These are phyloP conservation scores for Drosophila affinis DNA, from an alignment of 2,888 invertebrate genomes.

Conservation along the genomic window DNA sequence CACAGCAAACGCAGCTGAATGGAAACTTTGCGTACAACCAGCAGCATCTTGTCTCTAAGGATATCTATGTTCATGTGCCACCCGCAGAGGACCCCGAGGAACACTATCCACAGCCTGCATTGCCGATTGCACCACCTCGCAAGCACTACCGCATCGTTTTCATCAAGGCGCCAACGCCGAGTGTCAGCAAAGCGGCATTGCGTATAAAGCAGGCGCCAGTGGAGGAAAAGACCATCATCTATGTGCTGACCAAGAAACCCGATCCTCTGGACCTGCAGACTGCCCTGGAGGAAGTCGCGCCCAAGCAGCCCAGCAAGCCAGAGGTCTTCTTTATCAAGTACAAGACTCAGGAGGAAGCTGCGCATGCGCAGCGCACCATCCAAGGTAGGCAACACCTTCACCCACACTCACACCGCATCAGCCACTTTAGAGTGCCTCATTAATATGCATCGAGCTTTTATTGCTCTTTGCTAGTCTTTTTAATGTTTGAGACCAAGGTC, in stretches of 20 bases:
- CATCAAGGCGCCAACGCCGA: conserved; percentile 82
- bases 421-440: conserved; percentile 16
- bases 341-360: conserved; percentile 83
- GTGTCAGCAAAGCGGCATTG: conserved; percentile 61
- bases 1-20: conserved; percentile 12
- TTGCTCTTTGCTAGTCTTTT: conserved; percentile 24
- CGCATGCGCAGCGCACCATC: conserved; percentile 82
- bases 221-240: conserved; percentile 84
- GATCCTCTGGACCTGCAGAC: conserved; percentile 81
- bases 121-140: conserved; percentile 75
- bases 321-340: conserved; percentile 84
- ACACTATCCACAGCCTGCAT: conserved; percentile 54
- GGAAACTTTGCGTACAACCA: conserved; percentile 41
- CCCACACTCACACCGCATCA: background rate
- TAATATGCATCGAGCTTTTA: conserved; percentile 30
- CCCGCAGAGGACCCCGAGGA: conserved; percentile 81
- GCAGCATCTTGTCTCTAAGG: conserved; percentile 77
- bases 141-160: conserved; percentile 83
- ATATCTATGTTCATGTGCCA: conserved; percentile 83
- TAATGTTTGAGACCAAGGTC: conserved; percentile 41
- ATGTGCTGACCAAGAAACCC: conserved; percentile 82
- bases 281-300: conserved; percentile 76
- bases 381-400: conserved; percentile 76
- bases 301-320: conserved; percentile 82
- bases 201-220: conserved; percentile 76